Evolutionary conservation across 2,113 vertebrate species (phyloP).

Genomic region (Probosciger aterrimus): DNA sequence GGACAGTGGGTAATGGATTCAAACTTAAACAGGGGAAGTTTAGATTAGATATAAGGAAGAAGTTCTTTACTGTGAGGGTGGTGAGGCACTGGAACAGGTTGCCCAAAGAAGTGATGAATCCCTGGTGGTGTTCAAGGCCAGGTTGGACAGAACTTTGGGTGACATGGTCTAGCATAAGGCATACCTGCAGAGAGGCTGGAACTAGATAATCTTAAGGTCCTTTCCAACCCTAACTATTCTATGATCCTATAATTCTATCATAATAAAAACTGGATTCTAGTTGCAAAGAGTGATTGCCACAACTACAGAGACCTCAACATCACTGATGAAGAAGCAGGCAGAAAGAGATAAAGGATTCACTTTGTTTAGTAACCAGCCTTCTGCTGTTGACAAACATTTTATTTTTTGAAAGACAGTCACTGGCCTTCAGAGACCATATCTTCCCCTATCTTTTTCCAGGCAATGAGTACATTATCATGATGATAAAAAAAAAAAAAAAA

Average conservation of each 20-base stretch:
- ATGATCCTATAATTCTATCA: neutral
- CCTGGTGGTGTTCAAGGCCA: neutral
- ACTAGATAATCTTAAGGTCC: neutral
- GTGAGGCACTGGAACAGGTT: neutral
- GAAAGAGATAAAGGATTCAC: neutral
- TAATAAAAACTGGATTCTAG: neutral
- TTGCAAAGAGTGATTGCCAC: neutral
- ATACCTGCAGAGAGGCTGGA: neutral
- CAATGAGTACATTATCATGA: neutral
- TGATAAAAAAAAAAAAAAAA: neutral
- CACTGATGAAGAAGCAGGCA: neutral
- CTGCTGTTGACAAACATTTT: neutral
- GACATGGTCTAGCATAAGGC: neutral
- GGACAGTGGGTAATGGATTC: neutral
- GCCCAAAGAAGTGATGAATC: neutral
- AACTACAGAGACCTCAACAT: neutral
- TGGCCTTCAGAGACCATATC: neutral
- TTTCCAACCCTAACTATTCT: neutral
- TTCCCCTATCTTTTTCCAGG: neutral
- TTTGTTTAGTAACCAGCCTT: neutral
- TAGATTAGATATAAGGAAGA: neutral
- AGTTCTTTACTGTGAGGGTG: neutral
- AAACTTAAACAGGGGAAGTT: neutral
- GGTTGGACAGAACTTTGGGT: neutral
- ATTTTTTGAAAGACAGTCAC: neutral